These are phyloP conservation scores for Thrips palmi DNA, from an alignment of 1,140 invertebrate species.

Conservation along the genomic window DNA sequence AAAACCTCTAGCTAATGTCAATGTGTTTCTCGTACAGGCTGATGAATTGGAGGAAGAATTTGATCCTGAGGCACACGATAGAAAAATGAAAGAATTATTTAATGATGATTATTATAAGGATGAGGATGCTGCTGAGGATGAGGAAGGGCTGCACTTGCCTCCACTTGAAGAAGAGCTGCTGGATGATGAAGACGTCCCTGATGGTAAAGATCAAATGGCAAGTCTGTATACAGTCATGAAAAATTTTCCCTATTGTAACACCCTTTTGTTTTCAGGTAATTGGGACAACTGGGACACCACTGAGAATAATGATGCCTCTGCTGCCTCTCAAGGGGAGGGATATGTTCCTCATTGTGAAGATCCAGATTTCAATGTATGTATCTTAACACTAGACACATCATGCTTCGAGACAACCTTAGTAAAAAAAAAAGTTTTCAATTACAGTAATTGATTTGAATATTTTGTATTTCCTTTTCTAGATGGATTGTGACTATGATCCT, in stretches of 20 bases:
- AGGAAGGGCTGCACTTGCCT: conserved; percentile 61
- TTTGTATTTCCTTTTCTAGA: conserved; percentile 32
- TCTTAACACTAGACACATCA: conserved; percentile 8
- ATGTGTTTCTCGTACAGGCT: conserved; percentile 19
- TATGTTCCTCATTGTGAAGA: conserved; percentile 53
- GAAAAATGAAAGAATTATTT: conserved; percentile 71
- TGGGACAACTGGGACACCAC: conserved; percentile 49
- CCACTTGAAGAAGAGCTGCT: conserved; percentile 60
- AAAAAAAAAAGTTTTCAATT: conserved; percentile 11
- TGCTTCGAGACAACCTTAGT: conserved; percentile 9
- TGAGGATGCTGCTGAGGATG: conserved; percentile 30
- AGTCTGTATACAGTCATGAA: conserved; percentile 1
- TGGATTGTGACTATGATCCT: conserved; percentile 74
- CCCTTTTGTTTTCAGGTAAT: conserved; percentile 31
- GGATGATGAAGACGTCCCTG: conserved; percentile 18
- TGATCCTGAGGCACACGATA: conserved; percentile 76
- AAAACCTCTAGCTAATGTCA: conserved; percentile 5
- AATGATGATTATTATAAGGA: conserved; percentile 69
- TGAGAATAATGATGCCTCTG: conserved; percentile 18
- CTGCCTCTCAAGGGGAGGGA: conserved; percentile 20
- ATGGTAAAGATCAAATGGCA: neutral
- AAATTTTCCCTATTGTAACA: conserved; percentile 2
- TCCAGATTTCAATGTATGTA: conserved; percentile 54
- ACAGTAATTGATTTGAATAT: too few species aligned
- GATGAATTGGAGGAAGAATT: conserved; percentile 71